A percentile compares a stretch with the other conserved stretches of the same genome.
Conservation (phyloP, 2,888 invertebrate genomes). For the Plemyria rubiginata region DNA sequence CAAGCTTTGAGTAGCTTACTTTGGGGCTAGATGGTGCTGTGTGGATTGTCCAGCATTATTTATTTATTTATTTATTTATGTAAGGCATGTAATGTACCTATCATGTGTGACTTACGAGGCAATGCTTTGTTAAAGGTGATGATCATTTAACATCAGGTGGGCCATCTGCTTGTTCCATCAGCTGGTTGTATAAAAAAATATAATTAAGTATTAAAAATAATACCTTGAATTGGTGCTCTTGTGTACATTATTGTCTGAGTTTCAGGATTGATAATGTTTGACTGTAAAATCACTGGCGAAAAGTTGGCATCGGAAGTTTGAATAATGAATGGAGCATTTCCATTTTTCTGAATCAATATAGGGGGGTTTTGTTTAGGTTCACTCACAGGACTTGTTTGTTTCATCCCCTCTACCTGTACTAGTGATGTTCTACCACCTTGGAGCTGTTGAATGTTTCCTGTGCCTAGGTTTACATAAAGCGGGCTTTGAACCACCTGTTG, state of each 20-base stretch:
- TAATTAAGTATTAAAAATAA: background rate
- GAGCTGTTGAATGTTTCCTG: constrained; percentile 65
- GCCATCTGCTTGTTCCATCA: too few relatives aligned
- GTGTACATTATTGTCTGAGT: constrained; percentile 80
- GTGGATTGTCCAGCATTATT: too few relatives aligned
- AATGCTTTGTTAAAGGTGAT: too few relatives aligned
- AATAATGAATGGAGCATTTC: constrained; percentile 73
- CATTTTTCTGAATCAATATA: constrained; percentile 68
- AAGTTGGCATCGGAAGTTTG: constrained; percentile 77
- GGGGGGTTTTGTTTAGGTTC: constrained; percentile 64
- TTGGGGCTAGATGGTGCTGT: too few relatives aligned
- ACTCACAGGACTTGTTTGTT: constrained; percentile 55
- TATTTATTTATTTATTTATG: too few relatives aligned
- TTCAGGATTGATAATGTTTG: constrained; percentile 85
- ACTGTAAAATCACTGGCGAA: constrained; percentile 87
- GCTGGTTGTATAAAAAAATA: too few relatives aligned
- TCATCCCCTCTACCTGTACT: constrained; percentile 61
- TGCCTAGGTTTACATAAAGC: constrained; percentile 70
- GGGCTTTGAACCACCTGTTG: constrained; percentile 77
- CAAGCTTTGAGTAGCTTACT: too few relatives aligned
- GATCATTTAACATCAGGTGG: too few relatives aligned
- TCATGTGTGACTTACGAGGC: too few relatives aligned
- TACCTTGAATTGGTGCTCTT: constrained; percentile 76
- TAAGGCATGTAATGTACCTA: too few relatives aligned
- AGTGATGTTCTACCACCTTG: constrained; percentile 62